Base-by-base conservation (phyloP, 2,113 vertebrate genomes). In the Phasianus colchicus region DNA sequence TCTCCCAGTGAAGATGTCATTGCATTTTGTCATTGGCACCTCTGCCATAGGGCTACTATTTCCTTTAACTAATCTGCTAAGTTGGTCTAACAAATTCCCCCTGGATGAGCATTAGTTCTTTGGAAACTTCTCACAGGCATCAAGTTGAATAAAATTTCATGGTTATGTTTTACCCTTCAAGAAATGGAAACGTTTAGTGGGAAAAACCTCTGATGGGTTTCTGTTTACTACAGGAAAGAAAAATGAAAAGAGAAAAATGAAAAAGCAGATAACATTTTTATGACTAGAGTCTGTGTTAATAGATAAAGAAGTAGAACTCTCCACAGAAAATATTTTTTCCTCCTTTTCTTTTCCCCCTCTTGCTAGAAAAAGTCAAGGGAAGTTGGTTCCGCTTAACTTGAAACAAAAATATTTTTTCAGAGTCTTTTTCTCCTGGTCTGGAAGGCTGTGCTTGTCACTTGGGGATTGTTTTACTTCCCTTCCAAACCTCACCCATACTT, bases 381-480 rank as follows among this genome's bases (percentile, higher is more conserved):
- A 75, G 17, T 89, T 86, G 50, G 36, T 8, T 88, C 81, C 86
- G 43, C 76, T 89, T 72, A 54, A 92, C 55, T 88, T 86, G 65
- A 88, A 92, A 43, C 19, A 81, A 88, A 93, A 96, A 76, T 90
- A 92, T 89, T 92, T 93, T 70, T 92, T 72, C 83, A 86, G 77
- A 8, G 24, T 91, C 80, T 69, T n/a, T 80, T 72, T 5, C 18
- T 22, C 34, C n/a, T 19, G 12, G 4, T 92, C 90, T 93, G 63
- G 77, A 87, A 93, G 73, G 84, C 54, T 0, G 0, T 34, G 43
- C 75, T 86, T 92, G 80, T 88, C 91, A 92, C 80, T 36, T 0
- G 17, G 83, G 86, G 64, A 19, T 76, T 91, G 70, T 85, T 77
- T 93, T 89, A 82, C 66, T 96, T 76, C 66, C 76, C 32, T 89